These are phyloP conservation scores for Eupithecia abbreviata DNA, from an alignment of 2,888 invertebrate species.

Conservation along the genomic window DNA sequence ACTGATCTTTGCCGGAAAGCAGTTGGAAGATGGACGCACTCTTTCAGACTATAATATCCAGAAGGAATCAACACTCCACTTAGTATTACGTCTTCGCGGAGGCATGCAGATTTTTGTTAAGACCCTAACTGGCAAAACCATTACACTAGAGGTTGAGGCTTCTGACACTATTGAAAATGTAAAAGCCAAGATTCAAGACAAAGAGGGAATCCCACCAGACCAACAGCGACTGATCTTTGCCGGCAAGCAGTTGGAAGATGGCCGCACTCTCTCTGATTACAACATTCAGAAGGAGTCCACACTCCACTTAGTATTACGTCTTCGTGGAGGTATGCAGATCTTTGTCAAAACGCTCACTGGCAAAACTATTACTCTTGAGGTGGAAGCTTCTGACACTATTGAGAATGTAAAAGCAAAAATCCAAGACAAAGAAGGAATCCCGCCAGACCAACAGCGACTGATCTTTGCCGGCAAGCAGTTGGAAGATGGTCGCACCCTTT, in stretches of 20 bases:
- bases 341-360: constrained; percentile 61
- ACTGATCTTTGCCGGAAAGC: constrained; percentile 57
- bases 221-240: constrained; percentile 58
- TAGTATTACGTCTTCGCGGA: constrained; percentile 55
- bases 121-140: constrained; percentile 57
- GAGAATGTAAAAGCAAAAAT: constrained; percentile 63
- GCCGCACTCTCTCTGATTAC: constrained; percentile 54
- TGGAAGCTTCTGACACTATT: constrained; percentile 60
- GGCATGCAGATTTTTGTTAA: constrained; percentile 62
- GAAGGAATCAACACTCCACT: constrained; percentile 56
- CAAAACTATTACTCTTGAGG: constrained; percentile 60
- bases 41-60: constrained; percentile 59
- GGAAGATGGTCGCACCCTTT: constrained; percentile 60
- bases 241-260: constrained; percentile 57
- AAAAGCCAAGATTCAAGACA: constrained; percentile 58
- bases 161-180: constrained; percentile 60
- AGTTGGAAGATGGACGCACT: constrained; percentile 56
- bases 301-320: constrained; percentile 63
- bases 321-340: constrained; percentile 63
- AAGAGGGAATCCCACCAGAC: constrained; percentile 58
- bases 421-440: constrained; percentile 62
- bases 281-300: constrained; percentile 70
- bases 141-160: constrained; percentile 55
- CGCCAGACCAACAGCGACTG: constrained; percentile 60
- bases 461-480: constrained; percentile 62